These are phyloP conservation scores for Syritta pipiens DNA, from an alignment of 2,888 invertebrate genomes.

Conservation along the genomic window DNA sequence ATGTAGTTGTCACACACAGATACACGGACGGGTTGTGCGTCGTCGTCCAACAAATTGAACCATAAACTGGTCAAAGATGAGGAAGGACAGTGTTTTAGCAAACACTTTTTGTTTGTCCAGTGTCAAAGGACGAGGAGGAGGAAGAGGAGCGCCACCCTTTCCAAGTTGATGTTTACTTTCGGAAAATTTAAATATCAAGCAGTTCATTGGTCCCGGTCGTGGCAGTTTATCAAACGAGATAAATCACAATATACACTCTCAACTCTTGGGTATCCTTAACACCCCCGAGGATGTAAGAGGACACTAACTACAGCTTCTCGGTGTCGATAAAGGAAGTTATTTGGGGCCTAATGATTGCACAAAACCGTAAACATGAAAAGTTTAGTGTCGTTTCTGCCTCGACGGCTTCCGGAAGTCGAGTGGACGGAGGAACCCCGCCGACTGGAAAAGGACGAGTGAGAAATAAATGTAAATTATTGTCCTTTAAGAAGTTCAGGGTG, in stretches of 20 bases:
- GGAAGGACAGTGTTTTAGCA: constrained; percentile 22
- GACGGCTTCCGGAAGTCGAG: constrained; percentile 38
- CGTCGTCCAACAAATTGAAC: constrained; percentile 30
- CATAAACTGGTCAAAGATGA: constrained; percentile 56
- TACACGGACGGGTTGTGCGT: not conserved
- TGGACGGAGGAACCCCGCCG: constrained; percentile 18
- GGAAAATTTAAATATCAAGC: constrained; percentile 62
- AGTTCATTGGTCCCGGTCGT: constrained; percentile 47
- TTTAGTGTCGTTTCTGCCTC: constrained; percentile 49
- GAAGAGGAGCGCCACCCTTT: constrained; percentile 19
- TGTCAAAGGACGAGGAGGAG: constrained; percentile 29
- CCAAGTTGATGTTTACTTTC: constrained; percentile 30
- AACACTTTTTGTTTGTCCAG: constrained; percentile 49
- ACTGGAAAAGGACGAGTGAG: constrained; percentile 21
- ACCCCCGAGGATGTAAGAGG: constrained; percentile 53
- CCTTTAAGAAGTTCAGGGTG: constrained; percentile 36
- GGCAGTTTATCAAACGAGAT: constrained; percentile 54
- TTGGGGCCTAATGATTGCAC: constrained; percentile 56
- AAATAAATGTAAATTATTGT: constrained; percentile 55
- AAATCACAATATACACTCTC: constrained; percentile 59
- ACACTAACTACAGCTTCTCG: constrained; percentile 43
- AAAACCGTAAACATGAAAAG: constrained; percentile 66
- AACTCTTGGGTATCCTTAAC: constrained; percentile 25
- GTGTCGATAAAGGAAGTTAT: constrained; percentile 57
- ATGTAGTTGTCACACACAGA: not conserved